Evolutionary conservation across 2,113 vertebrate genomes (phyloP), one percentile per base, ranked within the genome.

Genomic region (Brachyhypopomus gauderio): DNA sequence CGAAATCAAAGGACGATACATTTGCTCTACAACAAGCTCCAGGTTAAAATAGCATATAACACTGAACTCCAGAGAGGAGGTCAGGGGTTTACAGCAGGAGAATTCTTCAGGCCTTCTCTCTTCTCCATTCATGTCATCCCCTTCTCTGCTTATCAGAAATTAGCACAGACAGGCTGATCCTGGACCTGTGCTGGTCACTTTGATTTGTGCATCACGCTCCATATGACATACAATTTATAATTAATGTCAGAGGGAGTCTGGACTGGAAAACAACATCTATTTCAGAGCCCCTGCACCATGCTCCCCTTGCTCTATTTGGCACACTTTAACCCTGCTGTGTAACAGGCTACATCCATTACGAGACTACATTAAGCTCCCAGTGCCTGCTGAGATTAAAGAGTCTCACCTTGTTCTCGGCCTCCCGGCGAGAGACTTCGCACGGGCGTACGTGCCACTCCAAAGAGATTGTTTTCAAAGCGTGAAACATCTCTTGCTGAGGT

Each of bases 311-410:
- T 79, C 36, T 30, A 67, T 87, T 88, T 76, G 77, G 59, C 67
- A 78, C 69, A 81, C 58, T 76, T 64, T 71, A 75, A 76, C 64
- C 80, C 78, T 85, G 74, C 70, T 80, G 79, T 85, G 86, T 66
- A 86, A 83, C 45, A 82, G 79, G 86, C 70, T 77, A 85, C 76
- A 87, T 91, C 80, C 67, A 88, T 89, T 84, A 86, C 80, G 67
- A 84, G 75, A 71, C 69, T 62, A 17, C 76, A 81, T 81, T 83
- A 81, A 76, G 80, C 80, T 70, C 67, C 66, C 80, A 75, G 22
- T 41, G 19, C 72, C 77, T 78, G 56, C 71, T 81, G 83, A 85
- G 84, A 85, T 86, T 60, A 85, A 86, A 90, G 83, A 60, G 67
- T 45, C 82, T 87, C 84, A 88, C 85, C 85, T 88, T 88, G 72